These are phyloP conservation scores for Piaya cayana DNA, from an alignment of 2,113 vertebrate species.

Conservation along the genomic window DNA sequence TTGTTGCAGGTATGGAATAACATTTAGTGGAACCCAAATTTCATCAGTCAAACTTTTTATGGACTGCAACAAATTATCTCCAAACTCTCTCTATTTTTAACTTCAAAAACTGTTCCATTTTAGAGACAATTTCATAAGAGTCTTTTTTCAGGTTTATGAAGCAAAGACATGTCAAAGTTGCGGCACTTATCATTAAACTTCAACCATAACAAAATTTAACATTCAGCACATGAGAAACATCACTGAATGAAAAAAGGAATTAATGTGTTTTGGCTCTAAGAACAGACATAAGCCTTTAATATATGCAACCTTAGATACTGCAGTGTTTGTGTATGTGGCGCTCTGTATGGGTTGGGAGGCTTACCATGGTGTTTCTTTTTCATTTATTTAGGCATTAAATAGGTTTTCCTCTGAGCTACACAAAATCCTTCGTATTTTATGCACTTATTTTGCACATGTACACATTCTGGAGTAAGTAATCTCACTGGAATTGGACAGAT, in stretches of 20 bases:
- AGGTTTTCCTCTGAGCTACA: not conserved
- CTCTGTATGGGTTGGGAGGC: not conserved
- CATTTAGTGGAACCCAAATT: not conserved
- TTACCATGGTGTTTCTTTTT: not conserved
- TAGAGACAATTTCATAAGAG: not conserved
- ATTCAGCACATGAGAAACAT: not conserved
- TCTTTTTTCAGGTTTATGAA: not conserved
- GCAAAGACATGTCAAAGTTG: not conserved
- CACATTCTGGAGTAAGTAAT: not conserved
- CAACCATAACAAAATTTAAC: not conserved
- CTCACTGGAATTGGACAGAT: not conserved
- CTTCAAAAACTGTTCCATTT: not conserved
- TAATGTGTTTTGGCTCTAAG: not conserved
- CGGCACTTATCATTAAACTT: not conserved
- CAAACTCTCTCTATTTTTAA: not conserved
- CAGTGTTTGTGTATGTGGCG: not conserved
- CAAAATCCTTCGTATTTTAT: not conserved
- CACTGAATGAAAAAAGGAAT: not conserved
- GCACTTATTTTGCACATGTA: not conserved
- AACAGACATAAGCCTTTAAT: not conserved
- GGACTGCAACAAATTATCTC: not conserved
- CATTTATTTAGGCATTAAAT: not conserved
- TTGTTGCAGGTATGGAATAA: not conserved
- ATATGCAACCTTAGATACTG: not conserved
- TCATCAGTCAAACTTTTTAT: not conserved